phyloP scores from a whole-genome alignment of 2,113 vertebrate species.

The Hyperopisus bebe region DNA sequence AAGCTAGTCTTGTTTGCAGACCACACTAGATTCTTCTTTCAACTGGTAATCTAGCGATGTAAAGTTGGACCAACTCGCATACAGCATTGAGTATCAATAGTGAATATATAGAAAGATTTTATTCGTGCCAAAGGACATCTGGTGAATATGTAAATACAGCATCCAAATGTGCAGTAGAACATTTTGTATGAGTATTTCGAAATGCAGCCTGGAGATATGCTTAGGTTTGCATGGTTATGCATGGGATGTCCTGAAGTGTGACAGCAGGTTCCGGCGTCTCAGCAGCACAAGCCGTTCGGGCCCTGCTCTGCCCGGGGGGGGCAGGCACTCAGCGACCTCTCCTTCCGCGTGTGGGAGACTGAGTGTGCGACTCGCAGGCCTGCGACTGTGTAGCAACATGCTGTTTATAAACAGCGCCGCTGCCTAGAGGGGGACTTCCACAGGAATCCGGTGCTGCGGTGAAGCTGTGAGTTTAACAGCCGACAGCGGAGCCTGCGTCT shows the following conservation, averaged over 20 bases:
- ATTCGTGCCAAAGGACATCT: neutral
- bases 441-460: constrained; percentile 25
- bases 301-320: constrained; percentile 14
- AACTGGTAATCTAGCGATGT: neutral
- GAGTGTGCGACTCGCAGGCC: constrained; percentile 21
- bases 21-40: neutral
- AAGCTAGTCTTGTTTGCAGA: neutral
- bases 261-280: neutral
- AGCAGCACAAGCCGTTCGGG: neutral
- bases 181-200: neutral
- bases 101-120: neutral
- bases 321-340: neutral
- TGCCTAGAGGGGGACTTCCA: neutral
- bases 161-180: neutral
- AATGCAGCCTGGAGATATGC: neutral
- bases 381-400: constrained; percentile 31
- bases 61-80: neutral
- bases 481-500: constrained; percentile 20
- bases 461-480: constrained; percentile 26
- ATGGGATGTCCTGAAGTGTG: neutral
- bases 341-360: neutral
- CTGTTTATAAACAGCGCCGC: constrained; percentile 35
- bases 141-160: neutral
- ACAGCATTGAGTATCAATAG: neutral
- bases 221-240: neutral